A percentile compares a stretch with the other conserved stretches of the same genome.
phyloP scores from a whole-genome alignment of 1,140 invertebrate species.

The Chymomyza costata region DNA sequence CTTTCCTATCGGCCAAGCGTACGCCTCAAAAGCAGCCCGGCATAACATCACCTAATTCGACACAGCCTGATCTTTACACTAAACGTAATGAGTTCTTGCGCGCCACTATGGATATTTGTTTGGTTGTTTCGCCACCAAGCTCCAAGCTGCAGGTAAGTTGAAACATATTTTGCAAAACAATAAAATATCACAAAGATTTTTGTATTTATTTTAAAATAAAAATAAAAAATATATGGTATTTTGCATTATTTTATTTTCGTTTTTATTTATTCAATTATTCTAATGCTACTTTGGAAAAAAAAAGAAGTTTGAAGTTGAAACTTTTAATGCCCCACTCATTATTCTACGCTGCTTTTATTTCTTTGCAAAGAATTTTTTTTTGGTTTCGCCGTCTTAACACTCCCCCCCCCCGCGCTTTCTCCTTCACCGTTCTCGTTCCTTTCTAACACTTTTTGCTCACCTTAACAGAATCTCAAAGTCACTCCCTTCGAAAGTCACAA shows the following conservation, averaged over 20 bases:
- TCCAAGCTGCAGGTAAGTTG: constrained; percentile 73
- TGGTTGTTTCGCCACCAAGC: constrained; percentile 72
- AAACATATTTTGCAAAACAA: neutral
- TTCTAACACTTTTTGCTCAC: too few relatives aligned
- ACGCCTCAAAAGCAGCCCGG: constrained; percentile 39
- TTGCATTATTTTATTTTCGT: neutral
- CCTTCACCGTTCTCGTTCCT: too few relatives aligned
- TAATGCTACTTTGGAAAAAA: neutral
- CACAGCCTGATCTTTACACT: constrained; percentile 62
- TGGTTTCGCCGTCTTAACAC: too few relatives aligned
- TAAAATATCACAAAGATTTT: too few relatives aligned
- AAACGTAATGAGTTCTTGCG: constrained; percentile 77
- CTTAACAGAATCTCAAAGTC: too few relatives aligned
- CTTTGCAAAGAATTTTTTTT: too few relatives aligned
- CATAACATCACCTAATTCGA: constrained; percentile 41
- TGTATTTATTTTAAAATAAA: neutral
- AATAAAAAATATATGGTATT: constrained; percentile 1
- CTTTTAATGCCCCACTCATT: too few relatives aligned
- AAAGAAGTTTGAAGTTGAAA: neutral
- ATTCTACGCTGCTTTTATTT: too few relatives aligned
- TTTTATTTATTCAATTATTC: too few relatives aligned
- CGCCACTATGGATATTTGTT: constrained; percentile 74
- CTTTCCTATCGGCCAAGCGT: constrained; percentile 54
- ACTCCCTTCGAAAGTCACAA: too few relatives aligned
- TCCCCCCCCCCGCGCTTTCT: too few relatives aligned